Evolutionary conservation across 2,113 vertebrate species (phyloP).

Genomic region (pig (Sus scrofa)): T2T-Sscrofa CM000818.6:85379501-85380000

Average conservation of each 20-base stretch:
- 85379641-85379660: slow-evolving; percentile 11
- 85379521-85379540: slow-evolving; percentile 46
- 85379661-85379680: slow-evolving; percentile 22
- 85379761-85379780: neutral
- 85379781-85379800: slow-evolving; percentile 13
- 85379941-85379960: too few relatives aligned
- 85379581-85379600: neutral
- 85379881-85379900: too few relatives aligned
- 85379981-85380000: too few relatives aligned
- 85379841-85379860: too few relatives aligned
- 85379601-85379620: neutral
- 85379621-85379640: slow-evolving; percentile 39
- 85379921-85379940: too few relatives aligned
- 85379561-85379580: neutral
- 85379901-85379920: too few relatives aligned
- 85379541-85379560: neutral
- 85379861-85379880: too few relatives aligned
- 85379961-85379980: too few relatives aligned
- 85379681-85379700: neutral
- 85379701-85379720: neutral
- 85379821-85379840: too few relatives aligned
- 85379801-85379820: slow-evolving; percentile 40
- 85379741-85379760: neutral
- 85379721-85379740: neutral
- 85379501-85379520: slow-evolving; percentile 90